Evolutionary conservation across 2,113 vertebrate species (phyloP), one percentile per base, ranked within the genome.

Genomic region (Xerus inauris): DNA sequence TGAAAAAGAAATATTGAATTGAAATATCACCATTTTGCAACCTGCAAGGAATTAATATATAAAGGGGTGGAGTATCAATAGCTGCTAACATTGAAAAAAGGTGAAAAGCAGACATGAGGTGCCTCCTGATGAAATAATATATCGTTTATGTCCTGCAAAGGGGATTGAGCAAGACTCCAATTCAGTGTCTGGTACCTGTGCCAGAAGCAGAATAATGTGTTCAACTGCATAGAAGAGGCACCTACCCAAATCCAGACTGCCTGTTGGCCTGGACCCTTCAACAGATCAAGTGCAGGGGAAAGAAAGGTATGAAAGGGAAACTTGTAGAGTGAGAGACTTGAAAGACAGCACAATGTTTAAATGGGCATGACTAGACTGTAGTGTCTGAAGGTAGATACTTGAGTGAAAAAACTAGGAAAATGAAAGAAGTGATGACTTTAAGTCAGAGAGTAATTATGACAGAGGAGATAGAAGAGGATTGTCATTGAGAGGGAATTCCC

Each of bases 1-100:
- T 32, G 67, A 81, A 75, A 94, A 89, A 94, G n/a, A 81, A 75
- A 82, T 69, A 71, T 5, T 77, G 89, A 64, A 89, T 89, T 80
- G 49, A 87, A 45, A 42, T 73, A 13, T n/a, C 71, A 73, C 45
- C 51, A 65, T 40, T 91, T 83, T 87, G 32, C 51, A 64, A 26
- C 12, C 22, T 42, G 35, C 32, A 71, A 1, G 72, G 51, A 72
- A 22, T 84, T 17, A 42, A 80, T 1, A 64, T 45, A 57, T 22
- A 67, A 0, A 59, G 19, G 32, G 42, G 17, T 19, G 4, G 47
- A 75, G 8, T 3, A 67, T 13, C 28, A 42, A 22, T 47, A 67
- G 72, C 12, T 28, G 35, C 42, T 45, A n/a, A n/a, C 40, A 59
- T 22, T 2, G 24, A 65, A 71, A 40, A 85, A 73, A 35, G 42